These are phyloP conservation scores for Sitta carolinensis DNA, from an alignment of 2,797 vertebrate genomes.

Conservation along the genomic window DNA sequence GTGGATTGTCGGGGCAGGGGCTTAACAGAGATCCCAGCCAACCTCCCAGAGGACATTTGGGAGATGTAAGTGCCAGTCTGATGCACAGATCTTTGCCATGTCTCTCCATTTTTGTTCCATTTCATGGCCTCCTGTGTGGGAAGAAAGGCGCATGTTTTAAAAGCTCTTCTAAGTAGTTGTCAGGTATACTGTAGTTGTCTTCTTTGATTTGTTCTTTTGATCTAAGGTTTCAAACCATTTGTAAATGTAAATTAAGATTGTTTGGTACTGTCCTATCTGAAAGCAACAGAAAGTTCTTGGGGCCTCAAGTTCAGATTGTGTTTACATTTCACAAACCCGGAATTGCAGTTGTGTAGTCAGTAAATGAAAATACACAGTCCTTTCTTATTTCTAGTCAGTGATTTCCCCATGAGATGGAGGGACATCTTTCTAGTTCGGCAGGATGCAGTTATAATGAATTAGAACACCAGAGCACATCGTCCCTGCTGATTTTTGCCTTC, in stretches of 20 bases:
- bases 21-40: conserved; percentile 90
- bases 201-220: background rate
- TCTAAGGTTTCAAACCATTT: background rate
- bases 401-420: background rate
- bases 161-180: background rate
- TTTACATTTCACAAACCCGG: background rate
- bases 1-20: conserved; percentile 95
- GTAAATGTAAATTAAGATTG: background rate
- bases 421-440: background rate
- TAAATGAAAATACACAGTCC: background rate
- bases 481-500: background rate
- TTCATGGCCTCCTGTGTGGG: background rate
- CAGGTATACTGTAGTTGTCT: background rate
- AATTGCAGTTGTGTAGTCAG: background rate
- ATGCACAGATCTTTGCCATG: background rate
- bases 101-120: background rate
- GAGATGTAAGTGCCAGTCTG: conserved; percentile 88
- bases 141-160: background rate
- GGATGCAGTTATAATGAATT: background rate
- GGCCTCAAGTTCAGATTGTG: background rate
- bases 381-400: background rate
- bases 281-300: background rate
- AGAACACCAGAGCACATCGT: background rate
- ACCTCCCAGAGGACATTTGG: conserved; percentile 91
- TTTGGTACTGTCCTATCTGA: background rate